These are phyloP conservation scores for Rhopalosiphum maidis DNA, from an alignment of 1,140 invertebrate genomes.

Conservation along the genomic window DNA sequence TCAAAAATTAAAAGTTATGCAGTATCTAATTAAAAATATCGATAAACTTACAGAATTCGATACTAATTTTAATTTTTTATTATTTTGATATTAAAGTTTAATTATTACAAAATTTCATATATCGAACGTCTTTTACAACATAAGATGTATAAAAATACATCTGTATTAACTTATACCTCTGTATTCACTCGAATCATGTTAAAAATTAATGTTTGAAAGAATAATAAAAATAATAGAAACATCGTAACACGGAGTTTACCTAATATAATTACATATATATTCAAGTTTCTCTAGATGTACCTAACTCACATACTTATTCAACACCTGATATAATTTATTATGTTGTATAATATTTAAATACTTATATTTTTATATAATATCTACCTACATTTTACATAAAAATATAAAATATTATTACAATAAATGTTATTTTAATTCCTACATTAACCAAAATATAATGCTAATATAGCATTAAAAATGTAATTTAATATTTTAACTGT, in stretches of 20 bases:
- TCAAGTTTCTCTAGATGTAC: background rate
- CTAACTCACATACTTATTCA: background rate
- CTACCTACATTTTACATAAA: background rate
- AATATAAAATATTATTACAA: background rate
- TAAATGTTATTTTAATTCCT: background rate
- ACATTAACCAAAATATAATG: background rate
- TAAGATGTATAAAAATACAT: background rate
- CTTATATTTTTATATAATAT: background rate
- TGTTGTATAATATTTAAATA: background rate
- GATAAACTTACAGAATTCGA: background rate
- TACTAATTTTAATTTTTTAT: background rate
- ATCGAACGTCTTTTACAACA: background rate
- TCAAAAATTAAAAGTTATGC: too few species aligned
- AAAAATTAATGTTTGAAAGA: background rate
- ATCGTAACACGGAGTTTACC: background rate
- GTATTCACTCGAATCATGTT: background rate
- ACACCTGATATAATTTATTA: background rate
- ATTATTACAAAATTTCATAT: background rate
- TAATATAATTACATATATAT: background rate
- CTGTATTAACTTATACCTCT: background rate
- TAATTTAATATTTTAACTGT: background rate
- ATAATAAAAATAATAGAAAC: slow-evolving; percentile 3
- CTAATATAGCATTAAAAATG: background rate
- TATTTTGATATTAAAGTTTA: background rate
- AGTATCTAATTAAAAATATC: too few species aligned